phyloP scores from a whole-genome alignment of 2,797 vertebrate genomes.

The Gallinago nigripennis region DNA sequence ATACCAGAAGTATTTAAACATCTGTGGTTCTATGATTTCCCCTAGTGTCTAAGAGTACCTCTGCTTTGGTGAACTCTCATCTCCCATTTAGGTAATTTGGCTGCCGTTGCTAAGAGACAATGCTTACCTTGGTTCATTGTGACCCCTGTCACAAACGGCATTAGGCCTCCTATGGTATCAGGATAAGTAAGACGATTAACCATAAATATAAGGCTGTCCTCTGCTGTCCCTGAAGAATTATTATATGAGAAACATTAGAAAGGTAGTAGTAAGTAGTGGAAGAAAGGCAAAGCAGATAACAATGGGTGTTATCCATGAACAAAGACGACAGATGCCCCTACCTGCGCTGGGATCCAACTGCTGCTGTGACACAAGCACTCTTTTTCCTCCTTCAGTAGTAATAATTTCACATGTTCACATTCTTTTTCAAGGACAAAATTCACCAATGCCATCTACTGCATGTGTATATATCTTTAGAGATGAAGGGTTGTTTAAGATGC shows the following conservation, averaged over 20 bases:
- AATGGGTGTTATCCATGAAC: neutral
- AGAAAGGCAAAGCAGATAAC: neutral
- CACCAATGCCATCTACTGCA: neutral
- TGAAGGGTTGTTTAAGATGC: neutral
- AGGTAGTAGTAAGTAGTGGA: neutral
- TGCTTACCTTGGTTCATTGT: neutral
- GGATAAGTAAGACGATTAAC: neutral
- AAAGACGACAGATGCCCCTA: neutral
- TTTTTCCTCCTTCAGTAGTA: neutral
- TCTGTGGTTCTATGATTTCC: neutral
- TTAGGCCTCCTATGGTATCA: neutral
- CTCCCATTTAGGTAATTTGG: neutral
- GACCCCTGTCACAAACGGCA: neutral
- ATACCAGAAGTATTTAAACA: neutral
- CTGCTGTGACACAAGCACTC: neutral
- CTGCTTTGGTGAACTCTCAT: neutral
- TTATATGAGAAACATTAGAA: neutral
- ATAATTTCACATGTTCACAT: neutral
- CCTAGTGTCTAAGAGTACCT: neutral
- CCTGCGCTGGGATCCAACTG: neutral
- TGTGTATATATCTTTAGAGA: neutral
- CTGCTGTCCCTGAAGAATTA: neutral
- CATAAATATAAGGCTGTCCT: neutral
- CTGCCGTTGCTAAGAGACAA: neutral
- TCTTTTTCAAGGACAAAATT: neutral